A percentile compares a stretch with the other conserved stretches of the same genome.
phyloP scores from a whole-genome alignment of 2,797 vertebrate genomes.

The Phoxinus dragarum region DNA sequence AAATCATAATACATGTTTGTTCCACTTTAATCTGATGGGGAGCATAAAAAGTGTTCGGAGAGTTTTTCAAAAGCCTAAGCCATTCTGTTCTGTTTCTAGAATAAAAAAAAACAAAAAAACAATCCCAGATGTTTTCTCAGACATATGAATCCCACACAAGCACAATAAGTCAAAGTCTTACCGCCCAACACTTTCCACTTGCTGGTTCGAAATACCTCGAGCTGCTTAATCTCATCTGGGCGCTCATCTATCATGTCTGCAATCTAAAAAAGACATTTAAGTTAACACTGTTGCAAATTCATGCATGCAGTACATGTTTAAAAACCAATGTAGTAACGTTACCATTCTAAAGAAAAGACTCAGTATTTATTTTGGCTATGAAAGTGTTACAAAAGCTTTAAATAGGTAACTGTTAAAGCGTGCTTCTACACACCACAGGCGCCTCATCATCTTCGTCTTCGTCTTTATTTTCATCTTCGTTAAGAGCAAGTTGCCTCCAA shows the following conservation, averaged over 20 bases:
- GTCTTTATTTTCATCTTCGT: slow-evolving; percentile 74
- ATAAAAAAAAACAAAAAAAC: too few relatives aligned
- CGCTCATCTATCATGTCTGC: slow-evolving; percentile 94
- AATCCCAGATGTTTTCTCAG: neutral
- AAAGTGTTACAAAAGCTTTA: neutral
- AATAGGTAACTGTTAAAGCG: neutral
- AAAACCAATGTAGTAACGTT: too few relatives aligned
- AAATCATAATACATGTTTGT: too few relatives aligned
- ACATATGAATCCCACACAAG: neutral
- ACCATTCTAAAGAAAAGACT: neutral
- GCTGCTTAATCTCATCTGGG: slow-evolving; percentile 87
- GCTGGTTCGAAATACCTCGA: slow-evolving; percentile 88
- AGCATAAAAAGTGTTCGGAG: too few relatives aligned
- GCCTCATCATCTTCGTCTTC: slow-evolving; percentile 81
- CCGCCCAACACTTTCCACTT: slow-evolving; percentile 94
- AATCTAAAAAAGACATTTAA: slow-evolving; percentile 74
- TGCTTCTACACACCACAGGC: slow-evolving; percentile 77
- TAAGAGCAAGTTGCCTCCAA: slow-evolving; percentile 79
- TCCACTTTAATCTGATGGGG: too few relatives aligned
- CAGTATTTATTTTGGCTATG: neutral
- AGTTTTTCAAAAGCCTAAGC: neutral
- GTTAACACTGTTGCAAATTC: neutral
- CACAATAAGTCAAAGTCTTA: slow-evolving; percentile 61
- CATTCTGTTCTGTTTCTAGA: neutral
- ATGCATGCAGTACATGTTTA: neutral